Base-by-base conservation (phyloP, 2,888 invertebrate species). In the Epistrophe grossulariae region DNA sequence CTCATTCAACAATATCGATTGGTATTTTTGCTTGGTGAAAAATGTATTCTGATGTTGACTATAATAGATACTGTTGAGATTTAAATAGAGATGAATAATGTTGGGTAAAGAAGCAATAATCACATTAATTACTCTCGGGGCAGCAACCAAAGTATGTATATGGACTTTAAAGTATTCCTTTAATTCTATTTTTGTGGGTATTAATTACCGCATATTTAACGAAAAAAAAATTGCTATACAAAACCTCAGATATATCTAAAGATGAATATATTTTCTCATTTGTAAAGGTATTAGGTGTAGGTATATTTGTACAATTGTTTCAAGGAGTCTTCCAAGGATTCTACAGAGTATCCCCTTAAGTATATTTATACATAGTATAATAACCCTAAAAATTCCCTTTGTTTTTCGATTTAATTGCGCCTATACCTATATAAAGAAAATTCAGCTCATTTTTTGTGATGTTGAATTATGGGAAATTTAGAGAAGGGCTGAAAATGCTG, bases 121-220 rank as follows among this genome's bases (percentile, higher is more conserved):
- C 82, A 78, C 59, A 82, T 87, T 87, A 82, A 87, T 87, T 79
- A 85, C 73, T 70, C 73, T 45, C n/a, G 38, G 62, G 73, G 78
- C 43, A 81, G 13, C 50, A n/a, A 10, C 24, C 19, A 50, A 71
- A 24, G 28, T 1, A 28, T 38, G 60, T 40, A 77, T 77, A 77
- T 77, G 77, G 71, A 79, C n/a, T 72, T 70, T 66, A 17, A 55
- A n/a, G 35, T 28, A 74, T 38, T 38, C 40, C 7, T 5, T 38
- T 57, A 38, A 3, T 38, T 57, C 38, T 10, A 57, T 35, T 60
- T 17, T 60, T 45, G n/a, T 13, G 6, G 45, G 10, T 45, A 64
- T 64, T 28, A 40, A 64, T 64, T 64, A 43, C n/a, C 15, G 9
- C 43, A 28, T n/a, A 24, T 4, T 64, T 2, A 64, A 28, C 45